Percentiles rank a stretch among this genome's conserved stretches.
phyloP scores from a whole-genome alignment of 2,797 vertebrate species.

The Dicrostonyx torquatus region DNA sequence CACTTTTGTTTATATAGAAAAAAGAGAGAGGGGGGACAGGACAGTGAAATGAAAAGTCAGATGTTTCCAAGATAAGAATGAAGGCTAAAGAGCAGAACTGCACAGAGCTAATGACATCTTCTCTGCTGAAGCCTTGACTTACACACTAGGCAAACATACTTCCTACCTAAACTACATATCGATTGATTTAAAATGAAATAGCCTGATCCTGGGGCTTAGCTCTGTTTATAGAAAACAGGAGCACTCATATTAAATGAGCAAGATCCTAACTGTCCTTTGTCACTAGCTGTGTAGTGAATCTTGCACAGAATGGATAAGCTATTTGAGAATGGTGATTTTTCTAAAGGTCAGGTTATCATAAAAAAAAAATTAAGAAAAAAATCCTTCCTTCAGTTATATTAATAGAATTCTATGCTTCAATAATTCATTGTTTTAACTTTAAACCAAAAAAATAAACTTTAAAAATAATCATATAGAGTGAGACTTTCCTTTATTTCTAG shows the following conservation, averaged over 20 bases:
- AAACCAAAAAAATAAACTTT: neutral
- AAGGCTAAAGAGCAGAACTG: neutral
- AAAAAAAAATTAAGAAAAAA: slow-evolving; percentile 12
- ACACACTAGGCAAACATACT: neutral
- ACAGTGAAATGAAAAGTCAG: neutral
- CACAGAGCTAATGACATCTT: neutral
- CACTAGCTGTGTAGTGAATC: neutral
- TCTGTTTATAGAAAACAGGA: neutral
- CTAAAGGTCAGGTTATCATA: neutral
- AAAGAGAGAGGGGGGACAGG: neutral
- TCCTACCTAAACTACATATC: neutral
- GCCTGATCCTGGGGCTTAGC: neutral
- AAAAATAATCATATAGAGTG: neutral
- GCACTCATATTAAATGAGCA: neutral
- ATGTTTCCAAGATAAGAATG: neutral
- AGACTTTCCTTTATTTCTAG: slow-evolving; percentile 37
- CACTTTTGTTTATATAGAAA: neutral
- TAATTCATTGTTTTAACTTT: neutral
- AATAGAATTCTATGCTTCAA: slow-evolving; percentile 6
- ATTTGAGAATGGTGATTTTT: neutral
- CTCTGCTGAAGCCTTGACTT: neutral
- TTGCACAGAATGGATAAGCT: neutral
- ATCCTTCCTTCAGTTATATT: neutral
- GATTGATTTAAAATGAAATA: slow-evolving; percentile 29
- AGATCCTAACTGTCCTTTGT: neutral